Base-by-base conservation (phyloP, 2,888 invertebrate species). In the Pseudococcus longispinus region DNA sequence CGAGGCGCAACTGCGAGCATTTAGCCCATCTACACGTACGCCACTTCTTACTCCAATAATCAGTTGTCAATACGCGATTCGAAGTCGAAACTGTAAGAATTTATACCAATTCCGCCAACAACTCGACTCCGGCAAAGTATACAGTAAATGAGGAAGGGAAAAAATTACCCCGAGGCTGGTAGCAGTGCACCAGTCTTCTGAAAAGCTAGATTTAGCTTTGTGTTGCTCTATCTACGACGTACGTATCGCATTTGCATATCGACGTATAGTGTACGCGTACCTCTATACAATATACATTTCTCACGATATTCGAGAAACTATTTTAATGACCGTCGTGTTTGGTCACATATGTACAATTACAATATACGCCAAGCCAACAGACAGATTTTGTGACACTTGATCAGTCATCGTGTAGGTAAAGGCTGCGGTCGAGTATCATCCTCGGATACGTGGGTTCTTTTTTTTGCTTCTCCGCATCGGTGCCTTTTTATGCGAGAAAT, bases 11-110 rank as follows among this genome's bases (percentile, higher is more conserved):
- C n/a, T n/a, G n/a, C n/a, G n/a, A n/a, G n/a, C n/a, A n/a, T 51
- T 83, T 23, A 46, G 37, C 55, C 55, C 37, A 23, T 51, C 51
- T n/a, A n/a, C 51, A n/a, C 51, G 51, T 82, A 82, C 46, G 29
- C 83, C 26, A 55, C 85, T 70, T 85, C 85, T 85, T 85, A 70
- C 51, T 77, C 85, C 77, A 85, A 85, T 77, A 51, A 85, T 85
- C 85, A 77, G 44, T 77, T 85, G 85, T 85, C 85, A 85, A 85
- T 85, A 44, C 29, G 85, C 46, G 46, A 5, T 29, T 55, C 83
- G 83, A 74, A 74, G 29, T 83, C 83, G 83, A 74, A 74, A 74
- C 74, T 74, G 32, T 37, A 37, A 74, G 74, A 74, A 74, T 74
- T 74, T 74, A 74, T 26, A 74, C 29, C 37, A 37, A 74, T 74